These are phyloP conservation scores for Leptothorax acervorum DNA, from an alignment of 2,888 invertebrate species.

Conservation along the genomic window DNA sequence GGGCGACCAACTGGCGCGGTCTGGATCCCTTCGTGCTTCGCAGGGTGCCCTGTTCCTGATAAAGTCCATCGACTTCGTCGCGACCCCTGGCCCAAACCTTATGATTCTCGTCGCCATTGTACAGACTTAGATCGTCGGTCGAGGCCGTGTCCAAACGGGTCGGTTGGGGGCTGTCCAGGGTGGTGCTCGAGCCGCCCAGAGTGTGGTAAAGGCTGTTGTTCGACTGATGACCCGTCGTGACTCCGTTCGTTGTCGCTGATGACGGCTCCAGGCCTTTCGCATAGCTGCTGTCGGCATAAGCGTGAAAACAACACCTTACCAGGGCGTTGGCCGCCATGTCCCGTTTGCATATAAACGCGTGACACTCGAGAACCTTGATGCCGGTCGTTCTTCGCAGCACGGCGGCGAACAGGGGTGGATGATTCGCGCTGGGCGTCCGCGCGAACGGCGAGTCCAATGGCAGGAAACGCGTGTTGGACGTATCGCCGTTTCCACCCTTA, in stretches of 20 bases:
- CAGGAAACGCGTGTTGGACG: constrained; percentile 94
- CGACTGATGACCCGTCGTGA: constrained; percentile 79
- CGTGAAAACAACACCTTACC: constrained; percentile 98
- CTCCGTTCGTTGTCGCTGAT: constrained; percentile 77
- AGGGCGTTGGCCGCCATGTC: constrained; percentile 99
- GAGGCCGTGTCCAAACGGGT: constrained; percentile 83
- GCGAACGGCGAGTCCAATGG: constrained; percentile 99
- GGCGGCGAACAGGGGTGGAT: constrained; percentile 98
- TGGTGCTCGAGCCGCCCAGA: constrained; percentile 84
- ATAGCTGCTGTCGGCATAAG: constrained; percentile 98
- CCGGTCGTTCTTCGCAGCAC: constrained; percentile 98
- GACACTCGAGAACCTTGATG: constrained; percentile 99
- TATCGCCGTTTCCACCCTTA: constrained; percentile 85
- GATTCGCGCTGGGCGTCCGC: constrained; percentile 95
- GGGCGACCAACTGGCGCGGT: constrained; percentile 94
- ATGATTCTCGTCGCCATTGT: constrained; percentile 97
- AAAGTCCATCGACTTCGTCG: constrained; percentile 90
- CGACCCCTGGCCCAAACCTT: constrained; percentile 96
- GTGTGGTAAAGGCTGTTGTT: constrained; percentile 84
- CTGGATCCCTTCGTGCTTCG: constrained; percentile 87
- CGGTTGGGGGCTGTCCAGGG: constrained; percentile 84
- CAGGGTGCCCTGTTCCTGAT: constrained; percentile 87
- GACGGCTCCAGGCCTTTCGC: constrained; percentile 88
- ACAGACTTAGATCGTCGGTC: constrained; percentile 93
- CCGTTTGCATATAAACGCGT: constrained; percentile 98